These are phyloP conservation scores for Tuta absoluta DNA, from an alignment of 2,888 invertebrate species.

Conservation along the genomic window DNA sequence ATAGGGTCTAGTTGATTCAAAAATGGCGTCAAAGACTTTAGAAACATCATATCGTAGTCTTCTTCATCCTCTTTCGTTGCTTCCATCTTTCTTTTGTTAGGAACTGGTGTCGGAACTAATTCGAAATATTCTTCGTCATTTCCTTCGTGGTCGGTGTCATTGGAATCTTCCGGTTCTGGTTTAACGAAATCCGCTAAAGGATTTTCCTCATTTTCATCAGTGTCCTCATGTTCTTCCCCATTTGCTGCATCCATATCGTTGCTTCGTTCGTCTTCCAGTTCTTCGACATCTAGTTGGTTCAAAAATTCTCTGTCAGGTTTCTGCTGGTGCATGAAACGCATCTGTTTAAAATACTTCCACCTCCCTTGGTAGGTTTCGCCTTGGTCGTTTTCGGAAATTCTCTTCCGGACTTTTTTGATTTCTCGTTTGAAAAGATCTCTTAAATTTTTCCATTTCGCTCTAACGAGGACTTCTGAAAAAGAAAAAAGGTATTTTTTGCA, in stretches of 20 bases:
- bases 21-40: conserved; percentile 58
- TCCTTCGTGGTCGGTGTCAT: not conserved
- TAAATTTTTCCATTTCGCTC: conserved; percentile 59
- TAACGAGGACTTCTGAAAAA: conserved; percentile 48
- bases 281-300: conserved; percentile 20
- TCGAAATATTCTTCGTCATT: not conserved
- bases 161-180: not conserved
- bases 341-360: conserved; percentile 51
- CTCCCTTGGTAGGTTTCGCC: conserved; percentile 37
- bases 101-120: not conserved
- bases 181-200: not conserved
- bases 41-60: conserved; percentile 58
- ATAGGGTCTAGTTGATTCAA: conserved; percentile 53
- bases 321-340: conserved; percentile 45
- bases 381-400: not conserved
- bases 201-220: not conserved
- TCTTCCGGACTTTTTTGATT: conserved; percentile 36
- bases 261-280: conserved; percentile 33
- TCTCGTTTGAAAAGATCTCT: conserved; percentile 53
- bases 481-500: too few species aligned
- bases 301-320: not conserved
- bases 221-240: conserved; percentile 28
- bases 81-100: not conserved
- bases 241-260: conserved; percentile 27
- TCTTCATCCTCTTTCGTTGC: conserved; percentile 35